Evolutionary conservation across 1,140 invertebrate genomes (phyloP).

Genomic region (Battus philenor): DNA sequence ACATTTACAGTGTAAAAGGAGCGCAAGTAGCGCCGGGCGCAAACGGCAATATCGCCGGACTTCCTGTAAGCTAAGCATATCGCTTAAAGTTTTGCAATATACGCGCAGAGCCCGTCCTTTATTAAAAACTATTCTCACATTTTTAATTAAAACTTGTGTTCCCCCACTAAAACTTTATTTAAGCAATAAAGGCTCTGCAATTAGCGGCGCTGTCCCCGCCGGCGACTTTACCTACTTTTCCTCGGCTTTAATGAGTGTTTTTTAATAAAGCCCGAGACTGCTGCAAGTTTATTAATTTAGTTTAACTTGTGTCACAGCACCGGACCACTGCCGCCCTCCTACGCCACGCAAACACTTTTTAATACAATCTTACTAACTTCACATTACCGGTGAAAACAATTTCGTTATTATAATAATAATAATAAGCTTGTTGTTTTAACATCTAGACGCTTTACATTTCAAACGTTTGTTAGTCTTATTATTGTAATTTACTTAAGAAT

Average conservation of each 20-base stretch:
- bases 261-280: conserved; percentile 73
- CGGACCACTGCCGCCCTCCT: conserved; percentile 34
- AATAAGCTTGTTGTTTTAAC: too few relatives aligned
- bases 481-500: too few relatives aligned
- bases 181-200: conserved; percentile 75
- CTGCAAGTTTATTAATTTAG: conserved; percentile 75
- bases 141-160: conserved; percentile 77
- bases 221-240: conserved; percentile 75
- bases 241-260: conserved; percentile 74
- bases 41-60: conserved; percentile 57
- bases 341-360: conserved; percentile 42
- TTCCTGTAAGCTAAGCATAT: conserved; percentile 69
- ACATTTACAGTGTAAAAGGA: conserved; percentile 1
- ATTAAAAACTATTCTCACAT: conserved; percentile 77
- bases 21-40: conserved; percentile 21
- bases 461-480: too few relatives aligned
- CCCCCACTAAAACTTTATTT: conserved; percentile 76
- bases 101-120: conserved; percentile 71
- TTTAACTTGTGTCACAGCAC: conserved; percentile 68
- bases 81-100: conserved; percentile 75
- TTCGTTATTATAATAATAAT: too few relatives aligned
- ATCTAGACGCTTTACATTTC: too few relatives aligned
- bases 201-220: conserved; percentile 73
- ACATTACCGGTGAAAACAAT: conserved; percentile 25
- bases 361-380: conserved; percentile 37